These are phyloP conservation scores for Picathartes gymnocephalus DNA, from an alignment of 2,113 vertebrate species.

Conservation along the genomic window DNA sequence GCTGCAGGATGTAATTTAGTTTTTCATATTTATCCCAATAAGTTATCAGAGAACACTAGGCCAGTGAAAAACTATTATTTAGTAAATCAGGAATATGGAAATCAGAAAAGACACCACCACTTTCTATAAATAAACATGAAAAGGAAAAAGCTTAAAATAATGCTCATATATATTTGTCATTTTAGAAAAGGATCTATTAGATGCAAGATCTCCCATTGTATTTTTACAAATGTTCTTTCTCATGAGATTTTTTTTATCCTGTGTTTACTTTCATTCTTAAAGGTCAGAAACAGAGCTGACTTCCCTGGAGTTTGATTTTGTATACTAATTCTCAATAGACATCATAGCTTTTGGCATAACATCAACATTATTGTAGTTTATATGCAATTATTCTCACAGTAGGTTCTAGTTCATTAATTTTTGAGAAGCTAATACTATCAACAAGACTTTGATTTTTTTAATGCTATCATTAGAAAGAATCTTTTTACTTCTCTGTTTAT, in stretches of 20 bases:
- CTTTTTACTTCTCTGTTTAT: not conserved
- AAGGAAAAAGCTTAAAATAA: not conserved
- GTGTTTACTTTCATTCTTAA: not conserved
- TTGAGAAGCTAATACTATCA: not conserved
- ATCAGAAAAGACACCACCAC: not conserved
- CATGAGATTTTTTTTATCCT: not conserved
- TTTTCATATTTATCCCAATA: not conserved
- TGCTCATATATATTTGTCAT: not conserved
- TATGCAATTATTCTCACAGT: slow-evolving; percentile 26
- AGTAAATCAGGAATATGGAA: not conserved
- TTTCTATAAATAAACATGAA: not conserved
- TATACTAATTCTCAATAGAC: not conserved
- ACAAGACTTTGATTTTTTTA: not conserved
- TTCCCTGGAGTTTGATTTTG: not conserved
- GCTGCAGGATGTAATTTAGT: not conserved
- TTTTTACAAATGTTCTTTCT: not conserved
- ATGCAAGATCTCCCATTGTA: not conserved
- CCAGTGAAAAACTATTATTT: not conserved
- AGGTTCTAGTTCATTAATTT: slow-evolving; percentile 27
- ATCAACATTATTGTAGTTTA: not conserved
- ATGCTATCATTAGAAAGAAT: slow-evolving; percentile 8
- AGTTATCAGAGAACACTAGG: not conserved
- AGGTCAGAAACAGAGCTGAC: not conserved
- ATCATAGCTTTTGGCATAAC: not conserved
- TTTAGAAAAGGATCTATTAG: not conserved